Percentiles rank a stretch among this genome's conserved stretches.
phyloP scores from a whole-genome alignment of 2,113 vertebrate species.

The Nannobrachium achirus region DNA sequence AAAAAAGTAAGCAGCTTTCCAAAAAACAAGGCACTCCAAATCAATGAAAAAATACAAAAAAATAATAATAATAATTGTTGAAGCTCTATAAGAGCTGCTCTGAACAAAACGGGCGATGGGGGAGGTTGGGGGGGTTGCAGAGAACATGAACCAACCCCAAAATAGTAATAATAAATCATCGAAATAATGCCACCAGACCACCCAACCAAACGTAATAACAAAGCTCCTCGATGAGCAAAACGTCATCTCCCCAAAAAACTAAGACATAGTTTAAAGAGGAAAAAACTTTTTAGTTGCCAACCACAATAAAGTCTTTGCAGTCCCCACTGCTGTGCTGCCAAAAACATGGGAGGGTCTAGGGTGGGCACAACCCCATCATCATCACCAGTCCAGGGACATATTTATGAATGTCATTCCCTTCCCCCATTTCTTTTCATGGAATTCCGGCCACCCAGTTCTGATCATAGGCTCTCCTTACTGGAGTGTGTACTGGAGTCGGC shows the following conservation, averaged over 20 bases:
- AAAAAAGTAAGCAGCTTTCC: conserved; percentile 83
- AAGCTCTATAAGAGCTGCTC: conserved; percentile 85
- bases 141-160: conserved; percentile 80
- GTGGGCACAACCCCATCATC: not conserved
- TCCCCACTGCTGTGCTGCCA: too few relatives aligned
- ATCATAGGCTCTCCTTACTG: conserved; percentile 90
- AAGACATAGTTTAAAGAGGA: conserved; percentile 54
- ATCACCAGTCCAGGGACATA: too few relatives aligned
- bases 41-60: conserved; percentile 72
- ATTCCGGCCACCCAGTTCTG: conserved; percentile 52
- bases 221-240: conserved; percentile 67
- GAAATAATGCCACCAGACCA: conserved; percentile 74
- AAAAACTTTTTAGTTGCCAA: conserved; percentile 63
- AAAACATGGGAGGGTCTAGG: not conserved
- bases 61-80: conserved; percentile 73
- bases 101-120: conserved; percentile 76
- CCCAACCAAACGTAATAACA: conserved; percentile 62
- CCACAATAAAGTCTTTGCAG: too few relatives aligned
- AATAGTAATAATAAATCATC: conserved; percentile 10
- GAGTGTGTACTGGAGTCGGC: conserved; percentile 86
- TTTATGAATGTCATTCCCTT: too few relatives aligned
- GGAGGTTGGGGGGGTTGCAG: conserved; percentile 77
- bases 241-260: not conserved
- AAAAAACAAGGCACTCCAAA: conserved; percentile 90
- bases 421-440: too few relatives aligned